These are phyloP conservation scores for Oplegnathus fasciatus DNA, from an alignment of 2,113 vertebrate genomes.

Conservation along the genomic window DNA sequence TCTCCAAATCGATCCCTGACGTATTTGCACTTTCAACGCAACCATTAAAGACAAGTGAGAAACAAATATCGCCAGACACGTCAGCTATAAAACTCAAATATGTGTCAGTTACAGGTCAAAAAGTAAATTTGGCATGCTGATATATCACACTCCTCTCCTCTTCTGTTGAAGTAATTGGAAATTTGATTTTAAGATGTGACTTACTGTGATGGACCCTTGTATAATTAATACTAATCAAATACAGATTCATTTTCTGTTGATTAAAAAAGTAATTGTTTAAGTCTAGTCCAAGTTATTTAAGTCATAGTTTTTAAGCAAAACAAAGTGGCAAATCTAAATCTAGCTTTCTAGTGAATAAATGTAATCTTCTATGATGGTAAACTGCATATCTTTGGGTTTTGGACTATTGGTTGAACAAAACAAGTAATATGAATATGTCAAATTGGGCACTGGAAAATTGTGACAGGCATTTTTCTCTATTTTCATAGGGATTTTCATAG, in stretches of 20 bases:
- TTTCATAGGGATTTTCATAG: too few species aligned
- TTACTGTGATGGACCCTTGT: too few species aligned
- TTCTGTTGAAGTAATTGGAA: not conserved
- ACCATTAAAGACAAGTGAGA: slow-evolving; percentile 36
- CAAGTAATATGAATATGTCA: not conserved
- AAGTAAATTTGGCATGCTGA: not conserved
- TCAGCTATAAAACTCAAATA: slow-evolving; percentile 5
- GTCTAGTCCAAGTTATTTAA: too few species aligned
- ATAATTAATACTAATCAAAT: not conserved
- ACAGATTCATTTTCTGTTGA: too few species aligned
- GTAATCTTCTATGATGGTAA: too few species aligned
- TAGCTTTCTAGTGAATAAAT: too few species aligned
- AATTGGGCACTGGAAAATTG: too few species aligned
- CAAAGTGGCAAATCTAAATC: too few species aligned
- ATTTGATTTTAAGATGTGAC: not conserved
- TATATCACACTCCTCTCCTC: not conserved
- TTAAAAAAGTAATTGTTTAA: too few species aligned
- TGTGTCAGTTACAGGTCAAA: slow-evolving; percentile 28
- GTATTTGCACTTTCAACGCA: slow-evolving; percentile 49
- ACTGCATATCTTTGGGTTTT: not conserved
- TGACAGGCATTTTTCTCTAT: too few species aligned
- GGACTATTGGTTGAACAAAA: not conserved
- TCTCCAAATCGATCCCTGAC: slow-evolving; percentile 61
- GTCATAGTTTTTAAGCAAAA: too few species aligned
- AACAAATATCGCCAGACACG: slow-evolving; percentile 17